Base-by-base conservation (phyloP, 1,140 invertebrate genomes). In the Pseudomyrmex concolor region DNA sequence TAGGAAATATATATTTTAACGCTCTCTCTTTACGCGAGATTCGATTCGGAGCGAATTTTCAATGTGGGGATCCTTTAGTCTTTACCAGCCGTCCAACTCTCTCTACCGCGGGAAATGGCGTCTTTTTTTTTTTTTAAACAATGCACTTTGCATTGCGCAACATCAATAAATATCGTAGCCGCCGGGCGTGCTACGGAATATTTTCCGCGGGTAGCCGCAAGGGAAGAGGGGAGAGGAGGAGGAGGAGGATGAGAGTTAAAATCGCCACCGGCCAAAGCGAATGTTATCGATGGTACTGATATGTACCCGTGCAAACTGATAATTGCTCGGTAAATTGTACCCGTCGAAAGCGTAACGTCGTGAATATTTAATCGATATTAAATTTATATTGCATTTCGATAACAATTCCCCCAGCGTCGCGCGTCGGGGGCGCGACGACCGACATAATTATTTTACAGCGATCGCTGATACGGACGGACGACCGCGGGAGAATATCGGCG, bases 331-430 rank as follows among this genome's bases (percentile, higher is more conserved):
- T 80, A 80, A 80, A 80, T 80, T 80, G 76, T 70, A 70, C 66
- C 54, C 66, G 76, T 51, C 76, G 76, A 80, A 80, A 80, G 76
- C 76, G 76, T 70, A 80, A 80, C 76, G 66, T 80, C 76, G 76
- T 80, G 76, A 80, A 80, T 80, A 80, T 80, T 80, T 80, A 80
- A 80, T 80, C 76, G 76, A 80, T 80, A 80, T 80, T 80, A 80
- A 80, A 80, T 80, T 80, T 80, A 80, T 80, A 80, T 80, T 80
- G 70, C 76, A 70, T 80, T 80, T 80, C 76, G 76, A 80, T 80
- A 80, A 80, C 76, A 80, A 80, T 80, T 80, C 76, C 76, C 76
- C 19, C 54, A 43, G 76, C 73, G 62, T 59, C 76, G 76, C 66
- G 54, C 70, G 34, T 34, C 34, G 34, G 34, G 15, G 76, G 76